Conservation (phyloP, 2,888 invertebrate genomes). For the Drosophila glabriapex region DNA sequence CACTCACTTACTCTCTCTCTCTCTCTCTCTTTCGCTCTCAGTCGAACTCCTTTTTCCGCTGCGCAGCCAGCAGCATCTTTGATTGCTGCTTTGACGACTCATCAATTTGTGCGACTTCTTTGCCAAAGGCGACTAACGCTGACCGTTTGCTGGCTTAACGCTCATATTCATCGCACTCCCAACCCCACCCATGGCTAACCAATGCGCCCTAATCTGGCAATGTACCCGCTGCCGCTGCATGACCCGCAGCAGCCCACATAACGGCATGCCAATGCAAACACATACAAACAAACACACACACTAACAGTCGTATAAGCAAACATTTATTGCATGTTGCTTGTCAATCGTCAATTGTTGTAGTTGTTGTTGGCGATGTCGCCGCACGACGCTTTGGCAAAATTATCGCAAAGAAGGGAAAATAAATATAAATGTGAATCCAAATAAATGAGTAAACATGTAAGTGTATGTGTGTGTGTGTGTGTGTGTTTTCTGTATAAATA, state of each 20-base stretch:
- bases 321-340: constrained; percentile 49
- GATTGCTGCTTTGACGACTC: constrained; percentile 42
- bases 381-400: constrained; percentile 42
- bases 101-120: constrained; percentile 59
- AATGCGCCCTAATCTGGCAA: not conserved
- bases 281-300: constrained; percentile 4
- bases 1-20: not conserved
- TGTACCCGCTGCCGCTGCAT: constrained; percentile 16
- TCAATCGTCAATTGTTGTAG: constrained; percentile 37
- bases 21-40: not conserved
- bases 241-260: constrained; percentile 46
- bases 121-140: constrained; percentile 29
- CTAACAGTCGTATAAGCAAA: constrained; percentile 17
- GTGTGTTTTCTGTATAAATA: constrained; percentile 30
- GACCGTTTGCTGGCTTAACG: constrained; percentile 37
- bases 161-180: not conserved
- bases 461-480: constrained; percentile 19
- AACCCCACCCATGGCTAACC: not conserved
- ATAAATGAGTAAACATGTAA: constrained; percentile 61
- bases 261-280: constrained; percentile 13
- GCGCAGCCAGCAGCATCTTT: constrained; percentile 33
- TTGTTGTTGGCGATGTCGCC: constrained; percentile 49
- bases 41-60: constrained; percentile 15
- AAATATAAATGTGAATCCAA: constrained; percentile 66
- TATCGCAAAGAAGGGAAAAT: constrained; percentile 56